Evolutionary conservation across 2,113 vertebrate species (phyloP), one percentile per base, ranked within the genome.

Genomic region (Meriones unguiculatus): DNA sequence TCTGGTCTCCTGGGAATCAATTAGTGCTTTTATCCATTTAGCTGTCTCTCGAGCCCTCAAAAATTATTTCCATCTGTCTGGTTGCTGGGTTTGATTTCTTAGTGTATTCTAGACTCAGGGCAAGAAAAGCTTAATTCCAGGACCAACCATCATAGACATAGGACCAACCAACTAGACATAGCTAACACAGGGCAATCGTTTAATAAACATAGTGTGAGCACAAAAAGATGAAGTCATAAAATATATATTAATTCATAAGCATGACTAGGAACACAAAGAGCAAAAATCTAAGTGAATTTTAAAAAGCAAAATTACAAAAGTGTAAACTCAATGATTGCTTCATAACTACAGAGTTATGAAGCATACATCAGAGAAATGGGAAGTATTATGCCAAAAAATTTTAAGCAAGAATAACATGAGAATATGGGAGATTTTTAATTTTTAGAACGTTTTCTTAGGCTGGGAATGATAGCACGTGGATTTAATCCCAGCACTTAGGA

Each of bases 231-330:
- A 94, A 72, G 69, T 76, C 30, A 95, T 80, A 90, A 92, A 92
- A 67, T 87, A 87, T 35, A 84, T 50, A 85, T 46, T 59, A 70
- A 28, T 35, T 80, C 35, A 57, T 70, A 82, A 92, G 25, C 70
- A 32, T 76, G 64, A 93, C 84, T 72, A 89, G 18, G 20, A 59
- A 93, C 8, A 91, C 17, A 93, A 92, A 81, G 10, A 57, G 72
- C 9, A 89, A 50, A 88, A 78, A 38, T n/a, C 50, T 57, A 95
- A 87, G 14, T 52, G 97, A 78, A 97, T 57, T 90, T 94, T 90
- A 14, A 73, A 96, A 96, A 90, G 59, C 64, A 97, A 46, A 96
- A 35, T 20, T 54, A 80, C 30, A 78, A 52, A 24, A 52, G 28
- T 28, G 35, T 67, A 95, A 50, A 87, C 28, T 81, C 59, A 81